Evolutionary conservation across 1,140 invertebrate species (phyloP).

Genomic region (Hyposmocoma kahamanoa): DNA sequence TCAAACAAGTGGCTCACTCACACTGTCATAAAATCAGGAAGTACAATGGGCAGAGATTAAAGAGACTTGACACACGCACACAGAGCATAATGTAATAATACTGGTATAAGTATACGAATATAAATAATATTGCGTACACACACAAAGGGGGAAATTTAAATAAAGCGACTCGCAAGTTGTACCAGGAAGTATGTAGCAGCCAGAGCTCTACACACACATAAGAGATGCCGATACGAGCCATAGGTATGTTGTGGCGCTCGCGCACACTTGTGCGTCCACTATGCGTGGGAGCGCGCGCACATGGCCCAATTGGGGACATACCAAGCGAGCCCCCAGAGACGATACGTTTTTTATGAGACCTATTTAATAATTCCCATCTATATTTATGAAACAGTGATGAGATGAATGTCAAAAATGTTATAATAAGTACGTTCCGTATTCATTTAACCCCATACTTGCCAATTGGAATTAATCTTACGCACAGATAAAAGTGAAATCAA

Average conservation of each 20-base stretch:
- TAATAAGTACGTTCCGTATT: too few relatives aligned
- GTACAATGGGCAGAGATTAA: constrained; percentile 71
- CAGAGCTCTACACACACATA: constrained; percentile 56
- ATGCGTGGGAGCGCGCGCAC: constrained; percentile 69
- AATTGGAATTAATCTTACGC: too few relatives aligned
- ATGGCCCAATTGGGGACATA: constrained; percentile 70
- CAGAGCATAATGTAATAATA: constrained; percentile 60
- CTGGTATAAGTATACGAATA: constrained; percentile 57
- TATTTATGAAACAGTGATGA: too few relatives aligned
- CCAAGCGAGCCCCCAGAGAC: constrained; percentile 64
- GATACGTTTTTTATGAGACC: constrained; percentile 63
- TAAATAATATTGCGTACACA: constrained; percentile 62
- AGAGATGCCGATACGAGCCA: constrained; percentile 30
- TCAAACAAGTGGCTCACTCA: constrained; percentile 71
- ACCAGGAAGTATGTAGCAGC: constrained; percentile 71
- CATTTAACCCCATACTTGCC: too few relatives aligned
- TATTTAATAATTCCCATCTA: too few relatives aligned
- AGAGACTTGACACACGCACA: constrained; percentile 63
- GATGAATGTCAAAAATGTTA: too few relatives aligned
- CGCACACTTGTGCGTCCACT: constrained; percentile 60
- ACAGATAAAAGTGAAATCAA: too few relatives aligned
- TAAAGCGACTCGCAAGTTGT: constrained; percentile 66
- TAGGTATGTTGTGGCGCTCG: constrained; percentile 56
- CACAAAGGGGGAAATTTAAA: constrained; percentile 65
- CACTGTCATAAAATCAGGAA: constrained; percentile 64